Conservation (phyloP, 2,888 invertebrate species). For the Drosophila emarginata region DNA sequence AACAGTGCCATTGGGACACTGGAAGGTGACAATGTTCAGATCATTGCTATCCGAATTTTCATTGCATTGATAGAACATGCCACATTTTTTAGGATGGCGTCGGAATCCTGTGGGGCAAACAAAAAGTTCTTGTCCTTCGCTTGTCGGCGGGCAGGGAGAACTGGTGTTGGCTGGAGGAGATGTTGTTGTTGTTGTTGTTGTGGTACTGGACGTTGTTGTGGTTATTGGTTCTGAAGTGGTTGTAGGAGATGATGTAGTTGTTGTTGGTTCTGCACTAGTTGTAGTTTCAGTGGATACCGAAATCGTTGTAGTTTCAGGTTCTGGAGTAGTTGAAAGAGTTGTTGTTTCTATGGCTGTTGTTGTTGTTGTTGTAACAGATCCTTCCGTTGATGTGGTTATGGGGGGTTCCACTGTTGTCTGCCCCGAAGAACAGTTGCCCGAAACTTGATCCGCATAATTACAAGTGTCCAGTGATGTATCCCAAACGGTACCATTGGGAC, state of each 20-base stretch:
- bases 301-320: conserved; percentile 42
- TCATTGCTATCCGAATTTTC: conserved; percentile 86
- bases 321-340: neutral
- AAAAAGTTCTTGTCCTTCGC: conserved; percentile 87
- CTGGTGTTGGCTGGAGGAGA: conserved; percentile 37
- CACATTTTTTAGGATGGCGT: conserved; percentile 92
- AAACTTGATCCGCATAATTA: conserved; percentile 79
- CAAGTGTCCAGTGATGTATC: conserved; percentile 85
- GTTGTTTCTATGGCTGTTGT: neutral
- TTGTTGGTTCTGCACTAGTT: conserved; percentile 9
- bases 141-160: conserved; percentile 74
- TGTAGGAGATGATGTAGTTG: neutral
- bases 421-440: conserved; percentile 76
- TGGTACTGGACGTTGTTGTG: conserved; percentile 18
- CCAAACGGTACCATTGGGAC: conserved; percentile 85
- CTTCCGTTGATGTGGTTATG: neutral
- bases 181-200: neutral
- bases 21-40: conserved; percentile 88
- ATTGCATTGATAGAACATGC: conserved; percentile 92
- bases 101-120: conserved; percentile 92
- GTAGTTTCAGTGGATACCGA: conserved; percentile 26
- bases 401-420: conserved; percentile 31
- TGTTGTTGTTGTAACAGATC: neutral
- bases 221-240: neutral
- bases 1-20: conserved; percentile 90